Evolutionary conservation across 2,113 vertebrate species (phyloP).

Genomic region (Ictalurus furcatus): DNA sequence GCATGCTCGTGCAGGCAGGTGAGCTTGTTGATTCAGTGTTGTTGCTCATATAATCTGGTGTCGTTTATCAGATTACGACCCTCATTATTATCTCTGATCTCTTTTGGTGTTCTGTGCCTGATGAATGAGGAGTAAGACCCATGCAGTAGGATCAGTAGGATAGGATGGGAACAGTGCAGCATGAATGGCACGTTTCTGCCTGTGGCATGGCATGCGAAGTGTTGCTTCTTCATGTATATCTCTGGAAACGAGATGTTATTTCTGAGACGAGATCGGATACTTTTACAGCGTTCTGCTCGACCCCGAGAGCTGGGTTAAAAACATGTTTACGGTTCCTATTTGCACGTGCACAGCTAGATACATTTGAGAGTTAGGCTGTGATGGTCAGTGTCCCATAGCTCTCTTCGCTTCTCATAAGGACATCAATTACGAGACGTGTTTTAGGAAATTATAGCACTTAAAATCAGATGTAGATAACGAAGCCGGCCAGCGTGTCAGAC

Average conservation of each 20-base stretch:
- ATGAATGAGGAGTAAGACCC: not conserved
- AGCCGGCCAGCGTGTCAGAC: not conserved
- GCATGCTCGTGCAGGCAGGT: slow-evolving; percentile 11
- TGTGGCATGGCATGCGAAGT: not conserved
- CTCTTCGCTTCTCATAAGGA: not conserved
- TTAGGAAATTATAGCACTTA: not conserved
- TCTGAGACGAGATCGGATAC: not conserved
- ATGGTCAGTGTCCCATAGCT: not conserved
- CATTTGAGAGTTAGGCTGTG: not conserved
- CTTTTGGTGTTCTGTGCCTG: slow-evolving; percentile 2
- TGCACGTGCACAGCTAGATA: not conserved
- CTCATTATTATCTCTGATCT: slow-evolving; percentile 2
- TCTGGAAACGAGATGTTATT: slow-evolving; percentile 1
- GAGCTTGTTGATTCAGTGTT: slow-evolving; percentile 24
- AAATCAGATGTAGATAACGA: not conserved
- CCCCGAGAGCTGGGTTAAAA: not conserved
- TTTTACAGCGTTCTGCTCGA: slow-evolving; percentile 5
- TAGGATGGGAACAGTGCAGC: not conserved
- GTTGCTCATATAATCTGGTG: not conserved
- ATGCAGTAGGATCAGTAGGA: not conserved
- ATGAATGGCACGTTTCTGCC: not conserved
- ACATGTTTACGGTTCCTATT: not conserved
- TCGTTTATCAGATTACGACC: not conserved
- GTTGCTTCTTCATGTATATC: not conserved
- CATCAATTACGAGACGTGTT: slow-evolving; percentile 1